phyloP scores from a whole-genome alignment of 2,113 vertebrate genomes.

The Heloderma charlesbogerti region DNA sequence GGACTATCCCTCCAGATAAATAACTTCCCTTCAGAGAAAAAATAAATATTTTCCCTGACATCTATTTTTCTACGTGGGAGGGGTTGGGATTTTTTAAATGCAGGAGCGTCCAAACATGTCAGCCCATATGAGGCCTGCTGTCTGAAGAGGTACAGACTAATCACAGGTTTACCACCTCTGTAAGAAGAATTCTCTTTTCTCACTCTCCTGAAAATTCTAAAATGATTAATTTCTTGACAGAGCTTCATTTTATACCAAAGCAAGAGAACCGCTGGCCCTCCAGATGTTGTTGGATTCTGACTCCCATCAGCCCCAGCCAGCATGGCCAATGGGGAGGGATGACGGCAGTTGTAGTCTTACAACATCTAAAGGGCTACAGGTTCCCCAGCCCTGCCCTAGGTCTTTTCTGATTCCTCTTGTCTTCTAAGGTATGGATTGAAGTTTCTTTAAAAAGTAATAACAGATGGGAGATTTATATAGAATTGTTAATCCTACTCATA shows the following conservation, averaged over 20 bases:
- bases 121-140: neutral
- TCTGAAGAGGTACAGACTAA: neutral
- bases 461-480: neutral
- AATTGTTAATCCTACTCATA: conserved; percentile 5
- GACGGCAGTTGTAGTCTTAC: neutral
- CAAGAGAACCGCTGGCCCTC: neutral
- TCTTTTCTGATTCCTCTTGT: neutral
- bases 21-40: neutral
- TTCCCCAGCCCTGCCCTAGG: neutral
- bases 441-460: neutral
- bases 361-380: neutral
- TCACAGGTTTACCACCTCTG: neutral
- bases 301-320: neutral
- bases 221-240: neutral
- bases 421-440: neutral
- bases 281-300: neutral
- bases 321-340: neutral
- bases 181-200: neutral
- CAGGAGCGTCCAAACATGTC: neutral
- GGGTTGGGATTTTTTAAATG: too few species aligned
- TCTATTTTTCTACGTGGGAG: neutral
- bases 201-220: neutral
- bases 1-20: neutral
- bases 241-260: neutral
- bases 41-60: neutral